Evolutionary conservation across 2,797 vertebrate species (phyloP).

Genomic region (Geotrypetes seraphini): DNA sequence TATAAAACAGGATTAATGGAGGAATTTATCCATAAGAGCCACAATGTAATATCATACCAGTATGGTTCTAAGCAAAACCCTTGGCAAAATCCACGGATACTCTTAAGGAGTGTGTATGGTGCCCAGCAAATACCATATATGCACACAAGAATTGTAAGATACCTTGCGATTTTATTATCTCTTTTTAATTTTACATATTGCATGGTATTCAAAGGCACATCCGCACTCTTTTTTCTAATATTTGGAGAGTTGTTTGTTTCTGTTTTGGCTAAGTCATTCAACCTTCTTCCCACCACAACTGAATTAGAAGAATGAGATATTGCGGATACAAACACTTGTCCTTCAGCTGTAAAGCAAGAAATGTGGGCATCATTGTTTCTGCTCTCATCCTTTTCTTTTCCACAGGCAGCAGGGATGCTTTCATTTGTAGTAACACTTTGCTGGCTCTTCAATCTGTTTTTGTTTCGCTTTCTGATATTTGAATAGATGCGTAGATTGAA

Average conservation of each 20-base stretch:
- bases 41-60: constrained; percentile 73
- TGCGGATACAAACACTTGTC: too few species aligned
- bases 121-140: constrained; percentile 72
- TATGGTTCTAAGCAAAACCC: constrained; percentile 58
- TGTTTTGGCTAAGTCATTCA: too few species aligned
- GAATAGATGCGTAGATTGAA: constrained; percentile 75
- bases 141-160: constrained; percentile 63
- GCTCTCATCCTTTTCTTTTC: too few species aligned
- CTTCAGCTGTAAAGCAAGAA: too few species aligned
- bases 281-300: too few species aligned
- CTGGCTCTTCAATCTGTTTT: constrained; percentile 29
- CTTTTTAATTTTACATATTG: constrained; percentile 51
- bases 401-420: too few species aligned
- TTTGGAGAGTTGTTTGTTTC: too few species aligned
- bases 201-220: too few species aligned
- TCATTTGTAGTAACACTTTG: too few species aligned
- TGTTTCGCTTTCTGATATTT: constrained; percentile 57
- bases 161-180: constrained; percentile 71
- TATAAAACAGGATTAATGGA: constrained; percentile 72
- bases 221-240: too few species aligned
- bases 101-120: constrained; percentile 69
- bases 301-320: too few species aligned
- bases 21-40: constrained; percentile 72
- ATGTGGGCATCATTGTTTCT: too few species aligned
- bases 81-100: constrained; percentile 64